Base-by-base conservation (phyloP, 1,140 invertebrate species). In the Copidosoma floridanum region DNA sequence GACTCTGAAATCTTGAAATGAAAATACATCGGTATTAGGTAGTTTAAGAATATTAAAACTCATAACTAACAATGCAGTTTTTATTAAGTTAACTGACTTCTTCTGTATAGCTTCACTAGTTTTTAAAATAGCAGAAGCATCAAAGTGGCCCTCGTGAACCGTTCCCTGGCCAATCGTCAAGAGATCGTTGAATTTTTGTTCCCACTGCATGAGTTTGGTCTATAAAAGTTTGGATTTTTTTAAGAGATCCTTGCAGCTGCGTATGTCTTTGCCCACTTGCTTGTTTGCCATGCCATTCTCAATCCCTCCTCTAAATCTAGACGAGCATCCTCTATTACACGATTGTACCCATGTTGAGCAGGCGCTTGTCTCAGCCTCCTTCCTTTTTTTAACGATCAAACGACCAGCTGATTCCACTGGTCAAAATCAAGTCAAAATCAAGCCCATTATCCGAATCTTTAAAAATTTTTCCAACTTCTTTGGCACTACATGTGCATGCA, bases 81-180 rank as follows among this genome's bases (percentile, higher is more conserved):
- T n/a, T n/a, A n/a, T n/a, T 40, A n/a, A n/a, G n/a, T 35, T n/a
- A 12, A 66, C 75, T 64, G 65, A 82, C 82, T 87, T 88, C 48
- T 85, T 82, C 71, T 91, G 87, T 65, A 93, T 87, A 20, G 86
- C 85, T 67, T 89, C 83, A 65, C 91, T 91, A 63, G 89, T 86
- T 48, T 89, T 85, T 63, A 90, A 81, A 63, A 98, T 97, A 65
- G 90, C 89, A 12, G 85, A 86, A 2, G 90, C 89, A 82, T 98
- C 94, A 77, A 97, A 98, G 80, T 98, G 95, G 16, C 92, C 94
- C 63, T 93, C 91, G 32, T 93, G 88, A 2, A 89, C 92, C 88
- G 98, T 91, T 72, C 95, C 89, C 62, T 92, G 85, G 14, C 94
- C 95, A 59, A 87, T 83, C n/a, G 84, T 82, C 1, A 88, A 85